These are phyloP conservation scores for Drosophila miranda DNA, from an alignment of 1,140 invertebrate genomes.

Conservation along the genomic window DNA sequence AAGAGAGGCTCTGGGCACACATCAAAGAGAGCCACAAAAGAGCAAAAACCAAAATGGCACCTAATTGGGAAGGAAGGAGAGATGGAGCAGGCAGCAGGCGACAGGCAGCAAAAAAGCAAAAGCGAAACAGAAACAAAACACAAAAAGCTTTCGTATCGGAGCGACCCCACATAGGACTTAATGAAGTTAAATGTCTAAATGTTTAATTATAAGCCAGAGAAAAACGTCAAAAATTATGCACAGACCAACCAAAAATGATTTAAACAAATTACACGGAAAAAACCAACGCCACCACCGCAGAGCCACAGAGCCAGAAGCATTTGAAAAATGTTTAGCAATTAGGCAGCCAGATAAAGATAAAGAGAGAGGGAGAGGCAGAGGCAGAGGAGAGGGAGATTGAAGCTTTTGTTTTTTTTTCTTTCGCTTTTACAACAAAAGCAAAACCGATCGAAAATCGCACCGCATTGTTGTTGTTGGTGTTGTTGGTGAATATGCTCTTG, in stretches of 20 bases:
- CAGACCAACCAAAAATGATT: slow-evolving; percentile 37
- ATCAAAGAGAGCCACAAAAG: slow-evolving; percentile 46
- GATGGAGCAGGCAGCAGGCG: too few relatives aligned
- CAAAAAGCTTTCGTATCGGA: slow-evolving; percentile 15
- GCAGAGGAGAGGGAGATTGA: too few relatives aligned
- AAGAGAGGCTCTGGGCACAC: slow-evolving; percentile 5
- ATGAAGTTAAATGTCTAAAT: slow-evolving; percentile 68
- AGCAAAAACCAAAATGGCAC: slow-evolving; percentile 36
- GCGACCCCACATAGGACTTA: slow-evolving; percentile 46
- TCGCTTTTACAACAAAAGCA: slow-evolving; percentile 35
- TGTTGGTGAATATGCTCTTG: slow-evolving; percentile 6
- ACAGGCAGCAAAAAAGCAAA: too few relatives aligned
- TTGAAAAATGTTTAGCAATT: slow-evolving; percentile 78
- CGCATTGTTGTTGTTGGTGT: slow-evolving; percentile 6
- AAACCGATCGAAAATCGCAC: slow-evolving; percentile 32
- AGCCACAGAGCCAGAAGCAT: slow-evolving; percentile 26
- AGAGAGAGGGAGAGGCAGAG: too few relatives aligned
- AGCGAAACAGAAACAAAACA: slow-evolving; percentile 24
- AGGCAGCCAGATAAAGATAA: slow-evolving; percentile 18
- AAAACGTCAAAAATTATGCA: slow-evolving; percentile 57
- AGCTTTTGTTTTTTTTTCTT: slow-evolving; percentile 60
- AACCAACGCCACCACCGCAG: not conserved
- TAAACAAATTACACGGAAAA: slow-evolving; percentile 48
- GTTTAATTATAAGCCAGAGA: slow-evolving; percentile 67
- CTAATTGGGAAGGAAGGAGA: slow-evolving; percentile 41